Evolutionary conservation across 2,797 vertebrate genomes (phyloP), one percentile per base, ranked within the genome.

Genomic region (Hyperoplus immaculatus): DNA sequence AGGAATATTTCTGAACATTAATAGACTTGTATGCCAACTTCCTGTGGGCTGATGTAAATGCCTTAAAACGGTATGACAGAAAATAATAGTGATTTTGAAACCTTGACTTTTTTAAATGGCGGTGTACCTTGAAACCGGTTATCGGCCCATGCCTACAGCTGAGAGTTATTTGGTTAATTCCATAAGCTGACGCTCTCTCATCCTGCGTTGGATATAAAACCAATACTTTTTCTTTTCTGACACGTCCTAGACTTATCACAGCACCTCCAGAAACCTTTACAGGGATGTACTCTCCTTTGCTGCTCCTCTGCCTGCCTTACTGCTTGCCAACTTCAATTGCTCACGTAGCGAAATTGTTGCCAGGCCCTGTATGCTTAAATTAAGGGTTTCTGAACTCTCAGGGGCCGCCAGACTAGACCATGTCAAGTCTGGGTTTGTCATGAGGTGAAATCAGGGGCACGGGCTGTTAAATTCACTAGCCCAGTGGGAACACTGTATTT

Each of bases 351-450:
- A 77, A 14, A 64, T 64, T 54, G 69, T 78, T 75, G 54, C 69
- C 66, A 65, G 36, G 57, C 63, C 85, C 16, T 41, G 45, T 61
- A 55, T 45, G 55, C 45, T 76, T 84, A 80, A 82, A 78, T 84
- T 71, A 69, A 55, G 39, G 6, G 58, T 51, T 29, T 77, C 56
- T 73, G 65, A 68, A 77, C 56, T 77, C 72, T 59, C 41, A 51
- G 42, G 72, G 47, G 21, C 60, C n/a, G 41, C 55, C 47, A 69
- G 61, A 51, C 60, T 73, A 62, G 77, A 72, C 66, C 21, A 12
- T 82, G 77, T 86, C 67, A 83, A 84, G 38, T 62, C 72, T 85
- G 65, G 21, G 47, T 74, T 77, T 84, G 78, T 76, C 47, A 77
- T 63, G 57, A 72, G 73, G 59, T 77, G 61, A 85, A 85, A 72